Conservation (phyloP, 1,140 invertebrate genomes). For the Cherax destructor region DNA sequence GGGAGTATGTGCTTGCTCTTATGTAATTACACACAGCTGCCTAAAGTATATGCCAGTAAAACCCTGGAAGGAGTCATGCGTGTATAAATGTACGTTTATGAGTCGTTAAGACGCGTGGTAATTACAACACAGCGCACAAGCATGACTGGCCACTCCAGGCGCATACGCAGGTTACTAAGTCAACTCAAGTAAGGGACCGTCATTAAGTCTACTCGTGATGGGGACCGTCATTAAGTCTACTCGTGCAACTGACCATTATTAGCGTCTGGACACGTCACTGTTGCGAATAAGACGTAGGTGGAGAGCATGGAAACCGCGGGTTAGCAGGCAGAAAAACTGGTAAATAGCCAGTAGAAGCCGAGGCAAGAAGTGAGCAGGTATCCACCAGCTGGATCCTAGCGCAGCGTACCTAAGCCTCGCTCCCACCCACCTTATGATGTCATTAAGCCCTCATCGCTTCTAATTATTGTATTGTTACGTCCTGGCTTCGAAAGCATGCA, state of each 20-base stretch:
- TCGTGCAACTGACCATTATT: background rate
- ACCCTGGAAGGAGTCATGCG: background rate
- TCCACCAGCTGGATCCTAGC: too few species aligned
- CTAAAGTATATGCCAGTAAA: too few species aligned
- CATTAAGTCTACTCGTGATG: too few species aligned
- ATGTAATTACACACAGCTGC: too few species aligned
- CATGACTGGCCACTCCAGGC: background rate
- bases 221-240: too few species aligned
- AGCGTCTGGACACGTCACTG: background rate
- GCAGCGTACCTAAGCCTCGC: too few species aligned
- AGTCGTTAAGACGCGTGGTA: background rate
- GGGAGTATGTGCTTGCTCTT: too few species aligned
- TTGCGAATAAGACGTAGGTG: background rate
- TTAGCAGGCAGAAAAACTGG: constrained; percentile 11
- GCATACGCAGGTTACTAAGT: background rate
- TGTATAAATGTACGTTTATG: background rate
- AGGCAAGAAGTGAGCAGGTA: background rate
- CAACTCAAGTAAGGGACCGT: background rate
- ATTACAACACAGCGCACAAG: background rate
- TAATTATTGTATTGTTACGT: too few species aligned
- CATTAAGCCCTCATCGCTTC: too few species aligned
- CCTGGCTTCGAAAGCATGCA: too few species aligned
- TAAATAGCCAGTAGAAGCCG: constrained; percentile 4
- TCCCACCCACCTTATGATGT: too few species aligned
- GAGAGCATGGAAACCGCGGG: background rate